Evolutionary conservation across 1,140 invertebrate species (phyloP), one percentile per base, ranked within the genome.

Genomic region (Dendrolimus punctatus): DNA sequence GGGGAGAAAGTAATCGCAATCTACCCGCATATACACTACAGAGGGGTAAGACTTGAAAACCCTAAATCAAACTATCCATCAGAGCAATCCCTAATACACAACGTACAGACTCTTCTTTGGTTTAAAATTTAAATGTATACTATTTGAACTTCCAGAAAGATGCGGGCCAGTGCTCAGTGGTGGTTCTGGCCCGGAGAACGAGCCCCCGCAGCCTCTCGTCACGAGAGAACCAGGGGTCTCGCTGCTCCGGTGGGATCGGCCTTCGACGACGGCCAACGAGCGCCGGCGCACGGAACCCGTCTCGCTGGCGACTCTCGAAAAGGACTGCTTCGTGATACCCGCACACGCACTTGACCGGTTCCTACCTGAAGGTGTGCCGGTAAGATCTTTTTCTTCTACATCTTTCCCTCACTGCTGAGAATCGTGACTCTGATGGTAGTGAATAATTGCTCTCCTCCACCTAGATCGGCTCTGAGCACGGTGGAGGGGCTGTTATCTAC

Each of bases 291-390:
- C 91, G 2, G 91, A 93, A 67, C 91, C 93, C 10, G 90, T 93
- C 47, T 93, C 92, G 2, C 87, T 95, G 64, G 91, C 93, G 10
- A 94, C 92, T 0, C 82, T 95, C 55, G 93, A 95, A 77, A 89
- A 92, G 71, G 95, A 96, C 85, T 96, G 94, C 81, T 96, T 96
- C 82, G 95, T 96, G 73, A 96, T 96, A 83, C 95, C 95, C 7
- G 91, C 95, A 7, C 93, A 95, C 56, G 94, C 93, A 70, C 88
- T 96, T 57, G 93, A 95, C 80, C 89, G 94, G 57, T 96, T 96
- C 85, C 89, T 96, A 65, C 95, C 95, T 59, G 94, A 93, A 51
- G 95, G 94, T 68, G 93, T 96, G 51, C 94, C 94, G 71, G 95
- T 96, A 89, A 88, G 89, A 23, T 23, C 23, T 23, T 3, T 23